Base-by-base conservation (phyloP, 2,113 vertebrate genomes). In the Triplophysa tibetana region DNA sequence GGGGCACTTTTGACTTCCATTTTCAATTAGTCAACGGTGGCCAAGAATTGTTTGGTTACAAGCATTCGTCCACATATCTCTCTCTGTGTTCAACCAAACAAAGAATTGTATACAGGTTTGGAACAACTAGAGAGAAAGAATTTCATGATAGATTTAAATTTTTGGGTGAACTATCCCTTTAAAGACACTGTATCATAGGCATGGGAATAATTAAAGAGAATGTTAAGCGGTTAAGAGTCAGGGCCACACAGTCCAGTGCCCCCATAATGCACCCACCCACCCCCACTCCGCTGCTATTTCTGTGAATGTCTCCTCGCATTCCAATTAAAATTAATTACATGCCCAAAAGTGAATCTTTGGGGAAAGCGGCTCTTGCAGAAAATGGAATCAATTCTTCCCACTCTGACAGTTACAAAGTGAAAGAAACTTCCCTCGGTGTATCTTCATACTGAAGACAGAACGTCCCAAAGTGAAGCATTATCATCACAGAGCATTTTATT, bases 281-380 rank as follows among this genome's bases (percentile, higher is more conserved):
- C 1, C 21, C 64, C 66, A 38, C 24, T 41, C 48, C 14, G 26
- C 16, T 33, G n/a, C 80, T 63, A 68, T 67, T 80, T 78, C 64
- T 76, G 64, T 73, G 67, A 56, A 21, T 84, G 63, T 80, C 70
- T 81, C 77, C 80, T 85, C 69, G 84, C 43, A 83, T 83, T 80
- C 73, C 84, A 89, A 86, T 87, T 84, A 80, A 87, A 85, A 88
- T 84, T 70, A 80, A 84, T 84, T 82, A 80, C 82, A 82, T 80
- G 77, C 54, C 74, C 70, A 73, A 63, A 62, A 83, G 73, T 62
- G 68, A 23, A 77, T 79, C 77, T 84, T 75, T 24, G 60, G 26
- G 56, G 43, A 69, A 58, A 58, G 17, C 45, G 66, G 14, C 78
- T 45, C 23, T 58, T 24, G n/a, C 26, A 13, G 62, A 75, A 80